Evolutionary conservation across 2,888 invertebrate genomes (phyloP), one percentile per base, ranked within the genome.

Genomic region (Nemotelus nigrinus): DNA sequence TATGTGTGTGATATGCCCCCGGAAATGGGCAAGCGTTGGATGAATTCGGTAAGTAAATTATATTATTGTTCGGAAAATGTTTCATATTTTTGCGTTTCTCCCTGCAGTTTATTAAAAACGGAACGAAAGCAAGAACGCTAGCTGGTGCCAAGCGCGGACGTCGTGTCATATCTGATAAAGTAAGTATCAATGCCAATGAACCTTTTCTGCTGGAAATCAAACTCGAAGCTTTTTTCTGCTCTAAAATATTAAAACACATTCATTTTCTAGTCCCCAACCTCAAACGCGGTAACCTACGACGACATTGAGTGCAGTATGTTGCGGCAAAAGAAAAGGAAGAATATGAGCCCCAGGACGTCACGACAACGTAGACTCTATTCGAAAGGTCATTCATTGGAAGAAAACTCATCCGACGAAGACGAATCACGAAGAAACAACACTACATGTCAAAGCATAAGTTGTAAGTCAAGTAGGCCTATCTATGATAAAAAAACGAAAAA

Each of bases 351-450:
- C 3, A 3, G 25, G 39, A 41, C 10, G 41, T 4, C 43, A 64
- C 63, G 7, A 58, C 57, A 70, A 10, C 57, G 77, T 3, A 77
- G 70, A 39, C 48, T 77, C n/a, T 77, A 77, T 50, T 68, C 77
- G 25, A 77, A 77, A 60, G 77, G 68, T 3, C 43, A 58, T 47
- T 77, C 68, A 6, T 68, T 68, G 5, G 43, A 55, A 10, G 68
- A 77, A 39, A 3, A 57, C 2, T 43, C 41, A 45, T 64, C 64
- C 7, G 75, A 75, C 8, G 43, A 72, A 7, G 72, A 57, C 45
- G 41, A 39, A 2, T 2, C n/a, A 4, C 53, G 5, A 7, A 2
- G 3, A n/a, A 47, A 65, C 44, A 47, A 47, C 65, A 44, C 10
- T 39, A 65, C 65, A 10, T 39, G 10, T 8, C 8, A 65, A 45